These are phyloP conservation scores for Psococerastis gibbosa DNA, from an alignment of 2,888 invertebrate genomes.

Conservation along the genomic window DNA sequence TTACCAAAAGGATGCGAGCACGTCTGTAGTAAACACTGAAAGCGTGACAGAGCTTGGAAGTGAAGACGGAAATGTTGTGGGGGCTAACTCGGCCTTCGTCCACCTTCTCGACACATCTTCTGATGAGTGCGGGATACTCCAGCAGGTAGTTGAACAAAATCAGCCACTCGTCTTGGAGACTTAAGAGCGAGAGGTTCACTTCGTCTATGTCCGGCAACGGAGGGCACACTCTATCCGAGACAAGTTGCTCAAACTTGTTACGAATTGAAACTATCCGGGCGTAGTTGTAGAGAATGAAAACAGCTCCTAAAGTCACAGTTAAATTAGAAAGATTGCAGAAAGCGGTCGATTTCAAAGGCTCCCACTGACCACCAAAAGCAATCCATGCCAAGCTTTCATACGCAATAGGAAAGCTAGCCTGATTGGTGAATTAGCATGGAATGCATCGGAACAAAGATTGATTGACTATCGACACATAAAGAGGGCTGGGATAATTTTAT, in stretches of 20 bases:
- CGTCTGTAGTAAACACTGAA: constrained; percentile 59
- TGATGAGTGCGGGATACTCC: constrained; percentile 40
- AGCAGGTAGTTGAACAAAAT: constrained; percentile 46
- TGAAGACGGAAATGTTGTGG: constrained; percentile 42
- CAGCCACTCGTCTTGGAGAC: constrained; percentile 59
- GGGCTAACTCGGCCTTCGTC: constrained; percentile 34
- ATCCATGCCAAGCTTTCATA: too few species aligned
- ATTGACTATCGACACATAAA: too few species aligned
- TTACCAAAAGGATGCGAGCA: constrained; percentile 47
- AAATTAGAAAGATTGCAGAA: constrained; percentile 15
- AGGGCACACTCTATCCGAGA: constrained; percentile 35
- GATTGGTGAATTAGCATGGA: too few species aligned
- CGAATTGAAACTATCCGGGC: constrained; percentile 48
- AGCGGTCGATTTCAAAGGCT: too few species aligned
- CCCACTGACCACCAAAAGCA: too few species aligned
- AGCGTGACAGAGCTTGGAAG: constrained; percentile 39
- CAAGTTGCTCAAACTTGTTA: constrained; percentile 38
- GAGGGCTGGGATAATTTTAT: too few species aligned
- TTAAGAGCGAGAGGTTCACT: constrained; percentile 41
- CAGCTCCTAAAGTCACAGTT: constrained; percentile 35
- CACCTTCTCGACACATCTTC: constrained; percentile 30
- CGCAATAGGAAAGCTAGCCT: too few species aligned
- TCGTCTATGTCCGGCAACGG: constrained; percentile 34
- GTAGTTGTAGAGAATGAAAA: constrained; percentile 61
- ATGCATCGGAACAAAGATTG: too few species aligned